Percentiles rank a stretch among this genome's conserved stretches.
Conservation (phyloP, 1,140 invertebrate species). For the Drosophila azteca region DNA sequence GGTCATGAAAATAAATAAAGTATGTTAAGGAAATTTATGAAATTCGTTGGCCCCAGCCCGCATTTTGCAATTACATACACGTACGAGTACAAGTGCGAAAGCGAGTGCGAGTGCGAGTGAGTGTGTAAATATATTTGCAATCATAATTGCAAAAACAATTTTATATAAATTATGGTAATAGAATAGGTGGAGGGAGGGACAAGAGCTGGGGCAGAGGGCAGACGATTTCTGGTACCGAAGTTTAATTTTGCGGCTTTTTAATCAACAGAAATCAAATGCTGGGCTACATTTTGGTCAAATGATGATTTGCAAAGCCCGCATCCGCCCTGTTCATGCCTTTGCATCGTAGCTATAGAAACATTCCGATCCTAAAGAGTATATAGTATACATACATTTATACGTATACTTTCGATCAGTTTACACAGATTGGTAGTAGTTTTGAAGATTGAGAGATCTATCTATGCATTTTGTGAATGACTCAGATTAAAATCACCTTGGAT, state of each 20-base stretch:
- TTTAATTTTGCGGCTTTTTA: conserved; percentile 61
- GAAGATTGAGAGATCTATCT: too few relatives aligned
- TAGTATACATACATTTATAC: too few relatives aligned
- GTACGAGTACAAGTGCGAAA: too few relatives aligned
- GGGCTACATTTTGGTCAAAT: conserved; percentile 35
- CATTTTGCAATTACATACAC: conserved; percentile 32
- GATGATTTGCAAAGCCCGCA: conserved; percentile 47
- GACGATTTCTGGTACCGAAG: conserved; percentile 38
- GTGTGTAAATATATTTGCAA: conserved; percentile 19
- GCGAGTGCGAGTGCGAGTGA: too few relatives aligned
- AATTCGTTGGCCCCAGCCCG: neutral
- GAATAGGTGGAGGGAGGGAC: neutral
- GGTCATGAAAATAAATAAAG: conserved; percentile 34
- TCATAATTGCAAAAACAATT: conserved; percentile 39
- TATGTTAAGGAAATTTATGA: conserved; percentile 14
- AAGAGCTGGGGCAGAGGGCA: conserved; percentile 3
- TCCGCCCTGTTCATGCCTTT: neutral
- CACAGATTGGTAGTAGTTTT: too few relatives aligned
- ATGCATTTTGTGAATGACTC: too few relatives aligned
- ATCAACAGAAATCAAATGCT: conserved; percentile 55
- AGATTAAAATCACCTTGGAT: too few relatives aligned
- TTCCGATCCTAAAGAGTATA: too few relatives aligned
- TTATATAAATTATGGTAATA: conserved; percentile 39
- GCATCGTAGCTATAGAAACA: neutral
- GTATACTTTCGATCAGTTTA: too few relatives aligned